Conservation (phyloP, 1,140 invertebrate genomes). For the Nasonia vitripennis region DNA sequence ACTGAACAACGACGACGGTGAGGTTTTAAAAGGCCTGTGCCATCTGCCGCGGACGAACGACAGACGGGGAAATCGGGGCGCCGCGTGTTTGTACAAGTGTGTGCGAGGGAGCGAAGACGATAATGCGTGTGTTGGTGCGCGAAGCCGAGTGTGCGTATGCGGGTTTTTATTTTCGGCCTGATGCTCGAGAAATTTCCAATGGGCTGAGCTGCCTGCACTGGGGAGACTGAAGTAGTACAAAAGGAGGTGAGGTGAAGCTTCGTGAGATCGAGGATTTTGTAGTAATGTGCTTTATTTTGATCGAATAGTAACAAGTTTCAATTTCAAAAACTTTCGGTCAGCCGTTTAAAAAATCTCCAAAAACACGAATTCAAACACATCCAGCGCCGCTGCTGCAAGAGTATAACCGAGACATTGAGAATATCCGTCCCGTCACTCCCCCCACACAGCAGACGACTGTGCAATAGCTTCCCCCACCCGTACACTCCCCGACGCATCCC, state of each 20-base stretch:
- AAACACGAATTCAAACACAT: not conserved
- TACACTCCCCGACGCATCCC: conserved; percentile 12
- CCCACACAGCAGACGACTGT: not conserved
- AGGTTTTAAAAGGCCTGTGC: not conserved
- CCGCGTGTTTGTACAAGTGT: conserved; percentile 23
- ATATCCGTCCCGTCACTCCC: not conserved
- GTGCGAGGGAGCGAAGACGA: not conserved
- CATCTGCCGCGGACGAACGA: conserved; percentile 20
- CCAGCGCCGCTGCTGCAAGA: too few relatives aligned
- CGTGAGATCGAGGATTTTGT: conserved; percentile 5
- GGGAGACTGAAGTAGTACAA: too few relatives aligned
- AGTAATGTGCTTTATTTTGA: not conserved
- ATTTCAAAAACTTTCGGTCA: too few relatives aligned
- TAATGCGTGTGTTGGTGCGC: not conserved
- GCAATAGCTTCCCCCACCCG: conserved; percentile 48
- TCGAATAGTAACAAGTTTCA: too few relatives aligned
- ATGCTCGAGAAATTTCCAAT: too few relatives aligned
- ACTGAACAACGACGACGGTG: not conserved
- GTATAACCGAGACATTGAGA: not conserved
- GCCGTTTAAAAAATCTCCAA: too few relatives aligned
- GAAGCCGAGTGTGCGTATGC: not conserved
- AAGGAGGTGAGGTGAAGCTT: not conserved
- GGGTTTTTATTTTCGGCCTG: conserved; percentile 5
- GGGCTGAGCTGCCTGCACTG: too few relatives aligned
- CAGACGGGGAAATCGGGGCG: conserved; percentile 12